Evolutionary conservation across 2,797 vertebrate species (phyloP).

Genomic region (Botia kubotai): DNA sequence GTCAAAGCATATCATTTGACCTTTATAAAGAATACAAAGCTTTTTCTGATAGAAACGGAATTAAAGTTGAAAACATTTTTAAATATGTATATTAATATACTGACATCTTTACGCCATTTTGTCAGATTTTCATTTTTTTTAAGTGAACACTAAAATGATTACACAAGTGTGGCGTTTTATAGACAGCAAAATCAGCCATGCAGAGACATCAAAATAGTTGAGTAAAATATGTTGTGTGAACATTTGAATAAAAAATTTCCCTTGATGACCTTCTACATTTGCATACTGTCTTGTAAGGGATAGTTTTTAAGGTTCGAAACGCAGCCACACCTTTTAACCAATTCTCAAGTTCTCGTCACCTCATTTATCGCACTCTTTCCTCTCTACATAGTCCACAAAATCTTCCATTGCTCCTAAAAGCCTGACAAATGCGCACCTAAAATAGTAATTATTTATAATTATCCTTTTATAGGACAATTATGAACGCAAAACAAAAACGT

Average conservation of each 20-base stretch:
- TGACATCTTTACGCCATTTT: neutral
- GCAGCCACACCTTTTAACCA: neutral
- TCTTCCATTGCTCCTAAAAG: too few species aligned
- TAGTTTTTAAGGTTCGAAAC: neutral
- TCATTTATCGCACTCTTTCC: neutral
- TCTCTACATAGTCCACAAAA: neutral
- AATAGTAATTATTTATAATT: neutral
- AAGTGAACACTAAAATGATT: neutral
- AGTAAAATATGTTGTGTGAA: neutral
- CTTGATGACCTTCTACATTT: neutral
- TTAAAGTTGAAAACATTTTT: neutral
- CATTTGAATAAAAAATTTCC: neutral
- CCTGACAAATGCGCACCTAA: neutral
- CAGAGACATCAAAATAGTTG: neutral
- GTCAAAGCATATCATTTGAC: neutral
- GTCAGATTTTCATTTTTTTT: neutral
- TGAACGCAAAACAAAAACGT: conserved; percentile 10
- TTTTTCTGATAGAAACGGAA: neutral
- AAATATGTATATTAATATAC: neutral
- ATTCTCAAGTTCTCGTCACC: neutral
- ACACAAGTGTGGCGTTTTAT: too few species aligned
- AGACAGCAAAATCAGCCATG: neutral
- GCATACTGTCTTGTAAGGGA: neutral
- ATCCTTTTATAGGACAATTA: neutral
- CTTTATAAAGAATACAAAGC: neutral